Evolutionary conservation across 2,113 vertebrate species (phyloP).

Genomic region (Leuciscus idus): DNA sequence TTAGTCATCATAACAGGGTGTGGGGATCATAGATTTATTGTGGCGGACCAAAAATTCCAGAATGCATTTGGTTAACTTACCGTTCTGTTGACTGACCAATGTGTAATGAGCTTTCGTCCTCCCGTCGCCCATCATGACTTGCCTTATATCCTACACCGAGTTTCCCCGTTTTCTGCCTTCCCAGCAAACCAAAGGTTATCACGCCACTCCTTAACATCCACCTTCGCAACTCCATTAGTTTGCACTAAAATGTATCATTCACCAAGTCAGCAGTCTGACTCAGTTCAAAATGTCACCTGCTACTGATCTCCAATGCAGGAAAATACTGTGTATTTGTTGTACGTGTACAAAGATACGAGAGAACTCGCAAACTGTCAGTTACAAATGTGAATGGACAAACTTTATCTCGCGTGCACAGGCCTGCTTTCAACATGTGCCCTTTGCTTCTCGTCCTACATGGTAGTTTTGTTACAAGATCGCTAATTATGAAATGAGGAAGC

Average conservation of each 20-base stretch:
- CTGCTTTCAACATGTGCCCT: constrained; percentile 51
- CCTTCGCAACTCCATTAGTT: constrained; percentile 64
- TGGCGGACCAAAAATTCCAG: constrained; percentile 67
- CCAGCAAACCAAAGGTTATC: constrained; percentile 66
- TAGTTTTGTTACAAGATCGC: constrained; percentile 61
- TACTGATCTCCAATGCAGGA: constrained; percentile 62
- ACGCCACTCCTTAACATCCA: constrained; percentile 43
- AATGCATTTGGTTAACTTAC: constrained; percentile 40
- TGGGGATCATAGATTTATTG: constrained; percentile 48
- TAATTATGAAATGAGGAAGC: constrained; percentile 62
- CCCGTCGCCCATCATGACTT: constrained; percentile 55
- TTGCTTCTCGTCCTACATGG: constrained; percentile 33
- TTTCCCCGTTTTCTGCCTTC: constrained; percentile 57
- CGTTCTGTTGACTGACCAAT: constrained; percentile 48
- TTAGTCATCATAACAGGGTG: constrained; percentile 22
- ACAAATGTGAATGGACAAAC: constrained; percentile 45
- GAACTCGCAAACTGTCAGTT: constrained; percentile 51
- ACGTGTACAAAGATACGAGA: constrained; percentile 61
- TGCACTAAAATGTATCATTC: constrained; percentile 78
- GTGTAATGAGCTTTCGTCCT: constrained; percentile 45
- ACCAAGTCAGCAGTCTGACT: constrained; percentile 56
- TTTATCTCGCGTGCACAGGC: constrained; percentile 40
- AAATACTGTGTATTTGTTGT: constrained; percentile 68
- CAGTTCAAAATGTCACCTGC: constrained; percentile 59
- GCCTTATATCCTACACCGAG: constrained; percentile 59